Evolutionary conservation across 2,888 invertebrate genomes (phyloP), one percentile per base, ranked within the genome.

Genomic region (Ormyrus pomaceus): DNA sequence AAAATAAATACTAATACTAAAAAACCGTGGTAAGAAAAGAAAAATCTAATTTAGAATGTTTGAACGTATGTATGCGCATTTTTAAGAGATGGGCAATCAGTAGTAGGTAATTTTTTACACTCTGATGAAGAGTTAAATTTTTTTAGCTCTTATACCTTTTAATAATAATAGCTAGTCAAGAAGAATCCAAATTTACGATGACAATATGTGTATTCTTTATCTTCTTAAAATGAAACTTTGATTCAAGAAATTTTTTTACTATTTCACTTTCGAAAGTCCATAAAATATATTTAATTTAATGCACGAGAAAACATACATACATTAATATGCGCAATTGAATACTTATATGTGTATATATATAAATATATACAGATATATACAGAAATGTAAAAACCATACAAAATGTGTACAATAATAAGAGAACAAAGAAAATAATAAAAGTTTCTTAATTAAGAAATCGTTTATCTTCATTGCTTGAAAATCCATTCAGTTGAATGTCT

Each of bases 31-130:
- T 6, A 55, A 55, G 4, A 34, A 34, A 34, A 34, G 34, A 34
- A 34, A 34, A 34, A 34, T 34, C 34, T 34, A 2, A 34, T 34
- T 5, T 74, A 74, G 74, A 68, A 68, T 75, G 75, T 53, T 75
- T 75, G 66, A 34, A 11, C 53, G 53, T 75, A 50, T 69, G 62
- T 64, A 64, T 73, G 55, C 19, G 58, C 64, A 58, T 74, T 70
- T 79, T 48, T 74, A 70, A 70, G 48, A 74, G 11, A 19, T 71
- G 45, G 7, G 51, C 45, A 45, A 64, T 70, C 58, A 53, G 5
- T 73, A 79, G 50, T 59, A 46, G 10, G 61, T 58, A 68, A 69
- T 69, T 74, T 79, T 79, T 51, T 56, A 79, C 55, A n/a, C 11
- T 64, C 10, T 2, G 4, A 8, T 53, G 46, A 58, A 56, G 46